Conservation (phyloP, 2,797 vertebrate genomes). For the Carduelis carduelis region DNA sequence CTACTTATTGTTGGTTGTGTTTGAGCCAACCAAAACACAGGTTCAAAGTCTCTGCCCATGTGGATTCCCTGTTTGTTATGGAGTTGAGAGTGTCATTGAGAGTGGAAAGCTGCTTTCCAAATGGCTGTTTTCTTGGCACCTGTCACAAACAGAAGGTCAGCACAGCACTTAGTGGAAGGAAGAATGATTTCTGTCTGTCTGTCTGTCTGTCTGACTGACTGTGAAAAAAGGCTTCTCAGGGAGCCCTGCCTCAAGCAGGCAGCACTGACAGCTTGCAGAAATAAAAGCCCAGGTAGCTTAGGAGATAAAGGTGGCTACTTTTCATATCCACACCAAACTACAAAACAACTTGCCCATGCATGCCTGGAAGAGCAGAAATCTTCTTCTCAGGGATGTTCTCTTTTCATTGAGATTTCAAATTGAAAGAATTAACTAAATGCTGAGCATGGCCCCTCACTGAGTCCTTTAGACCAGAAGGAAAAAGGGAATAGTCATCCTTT, state of each 20-base stretch:
- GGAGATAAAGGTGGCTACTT: neutral
- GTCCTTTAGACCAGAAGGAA: neutral
- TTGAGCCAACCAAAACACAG: neutral
- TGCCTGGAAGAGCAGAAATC: neutral
- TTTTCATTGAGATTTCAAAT: neutral
- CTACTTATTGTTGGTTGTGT: neutral
- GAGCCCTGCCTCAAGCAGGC: neutral
- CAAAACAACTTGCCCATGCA: neutral
- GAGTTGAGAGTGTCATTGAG: neutral
- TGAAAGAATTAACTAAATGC: neutral
- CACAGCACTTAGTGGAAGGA: neutral
- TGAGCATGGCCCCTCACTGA: neutral
- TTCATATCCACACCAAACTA: neutral
- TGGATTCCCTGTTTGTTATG: neutral
- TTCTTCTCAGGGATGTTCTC: neutral
- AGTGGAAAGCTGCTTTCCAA: neutral
- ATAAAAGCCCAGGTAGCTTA: neutral
- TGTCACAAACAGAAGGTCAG: neutral
- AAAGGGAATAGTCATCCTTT: neutral
- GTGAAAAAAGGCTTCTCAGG: neutral
- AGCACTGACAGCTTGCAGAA: neutral
- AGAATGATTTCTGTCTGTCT: neutral
- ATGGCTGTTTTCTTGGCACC: rapidly evolving
- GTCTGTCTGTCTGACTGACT: neutral
- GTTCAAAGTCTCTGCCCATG: neutral